These are phyloP conservation scores for Rhipidura dahli DNA, from an alignment of 2,113 vertebrate species.

Conservation along the genomic window DNA sequence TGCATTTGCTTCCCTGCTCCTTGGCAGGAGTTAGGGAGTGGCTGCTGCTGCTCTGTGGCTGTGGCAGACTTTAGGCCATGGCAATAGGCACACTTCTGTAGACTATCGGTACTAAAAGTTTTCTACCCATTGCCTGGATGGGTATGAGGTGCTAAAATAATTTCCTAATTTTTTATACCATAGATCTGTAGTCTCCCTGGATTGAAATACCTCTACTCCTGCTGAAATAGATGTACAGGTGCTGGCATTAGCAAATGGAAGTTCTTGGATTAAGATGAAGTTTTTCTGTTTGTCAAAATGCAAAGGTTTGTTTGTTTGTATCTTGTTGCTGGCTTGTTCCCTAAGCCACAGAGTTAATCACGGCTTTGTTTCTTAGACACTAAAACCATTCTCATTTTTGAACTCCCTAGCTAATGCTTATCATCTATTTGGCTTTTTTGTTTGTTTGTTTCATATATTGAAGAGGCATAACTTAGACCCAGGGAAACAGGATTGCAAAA, in stretches of 20 bases:
- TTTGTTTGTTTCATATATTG: neutral
- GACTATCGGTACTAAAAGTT: too few relatives aligned
- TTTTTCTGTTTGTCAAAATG: neutral
- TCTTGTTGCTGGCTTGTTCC: neutral
- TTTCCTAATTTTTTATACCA: accelerated
- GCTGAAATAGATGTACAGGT: accelerated
- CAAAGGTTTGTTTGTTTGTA: neutral
- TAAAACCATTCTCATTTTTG: neutral
- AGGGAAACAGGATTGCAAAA: neutral
- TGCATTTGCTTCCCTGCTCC: neutral
- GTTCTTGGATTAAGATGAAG: neutral
- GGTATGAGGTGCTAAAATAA: neutral
- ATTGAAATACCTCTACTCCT: neutral
- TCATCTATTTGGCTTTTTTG: neutral
- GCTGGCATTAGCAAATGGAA: neutral
- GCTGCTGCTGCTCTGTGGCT: neutral
- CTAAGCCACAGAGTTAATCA: neutral
- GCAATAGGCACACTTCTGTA: accelerated
- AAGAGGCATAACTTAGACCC: neutral
- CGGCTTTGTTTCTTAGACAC: neutral
- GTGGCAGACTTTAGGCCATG: neutral
- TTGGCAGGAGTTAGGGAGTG: neutral
- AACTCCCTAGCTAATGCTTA: neutral
- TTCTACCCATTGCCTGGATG: accelerated
- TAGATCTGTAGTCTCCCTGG: neutral